Evolutionary conservation across 2,113 vertebrate genomes (phyloP).

Genomic region (Channa argus): DNA sequence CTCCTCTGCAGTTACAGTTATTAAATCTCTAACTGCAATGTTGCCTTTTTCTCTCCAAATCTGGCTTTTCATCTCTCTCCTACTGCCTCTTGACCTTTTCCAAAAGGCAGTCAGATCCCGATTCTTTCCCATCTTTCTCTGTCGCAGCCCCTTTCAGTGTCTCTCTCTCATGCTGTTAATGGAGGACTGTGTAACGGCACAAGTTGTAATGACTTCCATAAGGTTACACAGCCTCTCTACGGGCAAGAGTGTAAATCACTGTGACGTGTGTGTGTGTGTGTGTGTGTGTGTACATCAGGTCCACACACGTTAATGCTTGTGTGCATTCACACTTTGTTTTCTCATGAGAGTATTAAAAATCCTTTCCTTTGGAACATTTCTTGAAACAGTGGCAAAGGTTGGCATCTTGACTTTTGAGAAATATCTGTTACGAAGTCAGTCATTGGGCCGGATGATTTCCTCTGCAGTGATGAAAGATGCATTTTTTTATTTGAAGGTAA

Average conservation of each 20-base stretch:
- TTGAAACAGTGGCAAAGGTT: background rate
- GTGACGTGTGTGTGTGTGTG: slow-evolving; percentile 38
- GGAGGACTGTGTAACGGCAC: slow-evolving; percentile 71
- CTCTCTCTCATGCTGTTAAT: slow-evolving; percentile 74
- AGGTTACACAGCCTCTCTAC: slow-evolving; percentile 54
- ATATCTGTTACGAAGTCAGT: too few relatives aligned
- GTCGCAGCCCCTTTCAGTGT: slow-evolving; percentile 47
- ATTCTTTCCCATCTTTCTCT: slow-evolving; percentile 50
- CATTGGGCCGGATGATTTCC: too few relatives aligned
- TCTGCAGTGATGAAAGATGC: too few relatives aligned
- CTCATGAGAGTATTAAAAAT: slow-evolving; percentile 30
- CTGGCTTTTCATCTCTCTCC: slow-evolving; percentile 55
- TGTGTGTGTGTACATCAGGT: slow-evolving; percentile 3
- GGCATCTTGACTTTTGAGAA: background rate
- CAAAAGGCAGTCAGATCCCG: slow-evolving; percentile 48
- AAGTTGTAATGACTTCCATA: slow-evolving; percentile 80
- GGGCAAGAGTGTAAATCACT: slow-evolving; percentile 71
- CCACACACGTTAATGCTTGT: background rate
- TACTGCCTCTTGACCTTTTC: slow-evolving; percentile 63
- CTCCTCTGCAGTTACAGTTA: slow-evolving; percentile 68
- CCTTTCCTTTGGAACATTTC: background rate
- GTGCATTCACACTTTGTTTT: slow-evolving; percentile 16
- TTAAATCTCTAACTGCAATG: slow-evolving; percentile 72
- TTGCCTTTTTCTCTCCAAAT: slow-evolving; percentile 25
- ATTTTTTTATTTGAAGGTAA: too few relatives aligned